Evolutionary conservation across 2,797 vertebrate species (phyloP).

Genomic region (Sebastes oblongus): DNA sequence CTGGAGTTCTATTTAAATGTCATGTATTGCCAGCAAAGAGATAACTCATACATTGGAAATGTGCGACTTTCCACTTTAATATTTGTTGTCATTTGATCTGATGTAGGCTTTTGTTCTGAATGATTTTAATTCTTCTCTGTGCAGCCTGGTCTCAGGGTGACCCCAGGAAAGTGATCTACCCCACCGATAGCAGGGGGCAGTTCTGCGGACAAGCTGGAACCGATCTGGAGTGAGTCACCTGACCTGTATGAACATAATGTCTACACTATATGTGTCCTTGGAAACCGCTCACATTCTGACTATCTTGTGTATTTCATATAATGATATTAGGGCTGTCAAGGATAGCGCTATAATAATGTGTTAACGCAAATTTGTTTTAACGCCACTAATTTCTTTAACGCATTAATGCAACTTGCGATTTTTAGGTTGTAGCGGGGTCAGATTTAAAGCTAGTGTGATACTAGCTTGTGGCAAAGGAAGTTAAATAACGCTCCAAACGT

Average conservation of each 20-base stretch:
- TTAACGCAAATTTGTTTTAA: too few species aligned
- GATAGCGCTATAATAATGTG: too few species aligned
- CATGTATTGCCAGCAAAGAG: not conserved
- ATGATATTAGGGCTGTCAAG: not conserved
- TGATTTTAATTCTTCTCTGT: not conserved
- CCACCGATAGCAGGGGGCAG: conserved; percentile 92
- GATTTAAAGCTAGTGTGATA: too few species aligned
- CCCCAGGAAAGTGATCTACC: conserved; percentile 94
- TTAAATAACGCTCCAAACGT: too few species aligned
- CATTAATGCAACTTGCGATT: too few species aligned
- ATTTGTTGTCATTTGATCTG: not conserved
- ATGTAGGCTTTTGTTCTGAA: conserved; percentile 2
- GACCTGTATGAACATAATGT: not conserved
- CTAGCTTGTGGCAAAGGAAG: too few species aligned
- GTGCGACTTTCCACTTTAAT: not conserved
- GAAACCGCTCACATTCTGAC: not conserved
- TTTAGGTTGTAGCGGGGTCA: too few species aligned
- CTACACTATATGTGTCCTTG: not conserved
- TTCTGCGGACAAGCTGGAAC: conserved; percentile 94
- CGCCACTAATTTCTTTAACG: too few species aligned
- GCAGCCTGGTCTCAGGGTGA: conserved; percentile 97
- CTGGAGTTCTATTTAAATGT: not conserved
- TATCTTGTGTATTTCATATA: not conserved
- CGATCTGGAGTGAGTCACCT: conserved; percentile 83
- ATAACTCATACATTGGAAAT: not conserved